A percentile compares a stretch with the other conserved stretches of the same genome.
These are phyloP conservation scores for Rhinopomastus cyanomelas DNA, from an alignment of 2,113 vertebrate species.

Conservation along the genomic window DNA sequence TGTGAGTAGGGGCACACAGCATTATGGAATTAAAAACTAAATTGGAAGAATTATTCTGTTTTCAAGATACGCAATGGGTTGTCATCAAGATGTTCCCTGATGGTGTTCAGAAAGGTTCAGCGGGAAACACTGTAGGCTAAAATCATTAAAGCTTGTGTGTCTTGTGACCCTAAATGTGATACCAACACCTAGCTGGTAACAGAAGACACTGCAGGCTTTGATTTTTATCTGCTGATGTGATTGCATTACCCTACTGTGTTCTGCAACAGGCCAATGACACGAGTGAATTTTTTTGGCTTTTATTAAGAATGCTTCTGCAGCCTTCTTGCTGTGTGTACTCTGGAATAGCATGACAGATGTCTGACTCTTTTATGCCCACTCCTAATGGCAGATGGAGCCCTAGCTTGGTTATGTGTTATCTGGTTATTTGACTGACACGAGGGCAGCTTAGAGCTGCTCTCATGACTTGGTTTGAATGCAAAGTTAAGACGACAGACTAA, in stretches of 20 bases:
- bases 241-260: neutral
- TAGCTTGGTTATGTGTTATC: constrained; percentile 36
- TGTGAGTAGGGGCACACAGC: neutral
- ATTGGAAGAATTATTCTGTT: accelerated
- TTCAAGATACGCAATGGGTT: neutral
- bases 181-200: neutral
- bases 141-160: neutral
- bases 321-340: constrained; percentile 47
- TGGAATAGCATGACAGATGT: constrained; percentile 71
- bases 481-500: neutral
- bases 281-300: constrained; percentile 51
- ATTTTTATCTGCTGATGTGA: neutral
- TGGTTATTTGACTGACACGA: constrained; percentile 56
- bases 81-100: neutral
- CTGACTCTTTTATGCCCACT: constrained; percentile 57
- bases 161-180: neutral
- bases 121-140: neutral
- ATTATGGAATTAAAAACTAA: neutral
- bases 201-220: neutral
- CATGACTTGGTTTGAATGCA: constrained; percentile 28
- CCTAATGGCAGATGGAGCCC: constrained; percentile 70
- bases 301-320: constrained; percentile 40
- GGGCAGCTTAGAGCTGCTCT: constrained; percentile 29
- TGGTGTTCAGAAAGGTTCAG: neutral
- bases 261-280: neutral